Evolutionary conservation across 2,888 invertebrate species (phyloP).

Genomic region (Anorthoa munda): DNA sequence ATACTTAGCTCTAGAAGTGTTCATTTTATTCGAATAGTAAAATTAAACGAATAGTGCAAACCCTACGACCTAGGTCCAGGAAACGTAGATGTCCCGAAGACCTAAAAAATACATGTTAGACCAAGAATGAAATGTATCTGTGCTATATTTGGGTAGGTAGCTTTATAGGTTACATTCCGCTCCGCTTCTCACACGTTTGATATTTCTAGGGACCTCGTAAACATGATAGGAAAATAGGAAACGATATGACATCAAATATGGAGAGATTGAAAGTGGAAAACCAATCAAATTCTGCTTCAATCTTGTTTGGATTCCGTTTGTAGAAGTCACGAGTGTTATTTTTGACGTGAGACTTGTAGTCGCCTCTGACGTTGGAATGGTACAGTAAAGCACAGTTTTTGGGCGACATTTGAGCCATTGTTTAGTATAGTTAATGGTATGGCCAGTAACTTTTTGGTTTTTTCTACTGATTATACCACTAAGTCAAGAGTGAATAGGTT

Average conservation of each 20-base stretch:
- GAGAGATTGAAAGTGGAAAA: constrained; percentile 41
- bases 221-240: constrained; percentile 50
- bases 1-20: too few relatives aligned
- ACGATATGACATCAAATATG: constrained; percentile 55
- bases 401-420: too few relatives aligned
- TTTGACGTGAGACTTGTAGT: not conserved
- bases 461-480: too few relatives aligned
- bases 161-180: not conserved
- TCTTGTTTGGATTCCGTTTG: constrained; percentile 39
- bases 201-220: constrained; percentile 36
- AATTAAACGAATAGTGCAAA: too few relatives aligned
- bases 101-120: too few relatives aligned
- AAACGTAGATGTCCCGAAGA: too few relatives aligned
- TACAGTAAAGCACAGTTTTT: not conserved
- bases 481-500: too few relatives aligned
- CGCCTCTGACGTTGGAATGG: not conserved
- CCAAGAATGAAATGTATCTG: not conserved
- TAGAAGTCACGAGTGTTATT: constrained; percentile 7
- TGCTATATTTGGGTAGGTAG: too few relatives aligned
- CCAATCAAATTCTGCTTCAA: constrained; percentile 47
- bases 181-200: constrained; percentile 14
- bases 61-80: too few relatives aligned
- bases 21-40: too few relatives aligned
- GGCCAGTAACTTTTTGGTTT: too few relatives aligned
- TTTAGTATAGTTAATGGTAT: too few relatives aligned